A percentile compares a stretch with the other conserved stretches of the same genome.
phyloP scores from a whole-genome alignment of 2,113 vertebrate species.

The Microcebus murinus region DNA sequence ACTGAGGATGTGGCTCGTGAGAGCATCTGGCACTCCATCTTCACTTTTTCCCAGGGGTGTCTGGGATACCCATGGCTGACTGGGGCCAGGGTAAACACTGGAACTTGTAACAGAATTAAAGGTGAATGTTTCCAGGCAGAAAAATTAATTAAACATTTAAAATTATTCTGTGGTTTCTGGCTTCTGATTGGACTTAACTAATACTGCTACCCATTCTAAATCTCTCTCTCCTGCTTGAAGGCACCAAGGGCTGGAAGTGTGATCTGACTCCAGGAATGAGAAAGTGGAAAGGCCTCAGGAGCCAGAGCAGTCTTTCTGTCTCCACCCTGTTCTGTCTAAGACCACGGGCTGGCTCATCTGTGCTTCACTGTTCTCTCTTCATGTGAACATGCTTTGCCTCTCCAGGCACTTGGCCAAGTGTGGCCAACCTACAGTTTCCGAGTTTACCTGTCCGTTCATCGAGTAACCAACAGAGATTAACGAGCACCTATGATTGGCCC shows the following conservation, averaged over 20 bases:
- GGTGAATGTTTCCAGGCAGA: background rate
- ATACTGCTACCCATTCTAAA: background rate
- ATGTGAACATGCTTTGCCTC: background rate
- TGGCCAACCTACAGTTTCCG: background rate
- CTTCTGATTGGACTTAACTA: background rate
- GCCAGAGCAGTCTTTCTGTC: background rate
- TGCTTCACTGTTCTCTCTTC: background rate
- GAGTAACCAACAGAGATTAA: background rate
- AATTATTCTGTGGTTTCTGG: background rate
- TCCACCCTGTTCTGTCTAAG: background rate
- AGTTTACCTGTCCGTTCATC: background rate
- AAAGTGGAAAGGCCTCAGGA: background rate
- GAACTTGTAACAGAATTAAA: constrained; percentile 8
- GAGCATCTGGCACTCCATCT: background rate
- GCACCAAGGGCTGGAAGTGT: background rate
- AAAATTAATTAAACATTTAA: background rate
- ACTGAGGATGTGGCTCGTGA: background rate
- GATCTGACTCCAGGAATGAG: background rate
- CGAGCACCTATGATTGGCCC: background rate
- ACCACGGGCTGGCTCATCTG: background rate
- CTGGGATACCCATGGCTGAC: background rate
- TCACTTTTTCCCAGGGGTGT: background rate
- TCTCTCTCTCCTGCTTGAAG: background rate
- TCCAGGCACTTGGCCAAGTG: background rate
- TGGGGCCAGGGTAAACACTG: background rate